Percentiles rank a stretch among this genome's conserved stretches.
phyloP scores from a whole-genome alignment of 1,140 invertebrate species.

The Ylistrum balloti region DNA sequence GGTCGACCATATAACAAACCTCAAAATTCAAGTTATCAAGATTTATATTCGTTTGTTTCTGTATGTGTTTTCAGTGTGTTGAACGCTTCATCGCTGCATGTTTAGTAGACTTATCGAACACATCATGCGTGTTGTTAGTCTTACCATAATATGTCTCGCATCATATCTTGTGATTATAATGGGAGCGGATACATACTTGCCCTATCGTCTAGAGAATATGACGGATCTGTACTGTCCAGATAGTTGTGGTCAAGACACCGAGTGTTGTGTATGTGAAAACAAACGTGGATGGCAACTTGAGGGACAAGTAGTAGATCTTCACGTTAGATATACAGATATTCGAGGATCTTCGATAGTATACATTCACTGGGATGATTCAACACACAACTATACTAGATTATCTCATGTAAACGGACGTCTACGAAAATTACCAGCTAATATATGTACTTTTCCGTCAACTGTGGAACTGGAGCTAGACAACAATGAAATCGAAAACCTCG shows the following conservation, averaged over 20 bases:
- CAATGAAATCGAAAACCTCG: slow-evolving; percentile 47
- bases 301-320: neutral
- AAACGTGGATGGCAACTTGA: neutral
- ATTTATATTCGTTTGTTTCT: no score
- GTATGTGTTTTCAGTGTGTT: no score
- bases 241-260: neutral
- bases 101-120: no score
- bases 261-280: neutral
- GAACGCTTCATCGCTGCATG: no score
- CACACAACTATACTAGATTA: neutral
- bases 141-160: neutral
- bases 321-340: neutral
- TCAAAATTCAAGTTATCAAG: no score
- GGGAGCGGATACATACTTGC: neutral
- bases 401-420: slow-evolving; percentile 45
- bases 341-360: neutral
- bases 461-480: slow-evolving; percentile 48
- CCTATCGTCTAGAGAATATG: neutral
- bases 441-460: slow-evolving; percentile 51
- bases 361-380: neutral
- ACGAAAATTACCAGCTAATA: slow-evolving; percentile 44
- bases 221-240: neutral
- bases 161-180: neutral
- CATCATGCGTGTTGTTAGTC: neutral
- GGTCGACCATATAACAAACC: no score